Percentiles rank a stretch among this genome's conserved stretches.
phyloP scores from a whole-genome alignment of 2,113 vertebrate genomes.

The Scalopus aquaticus region DNA sequence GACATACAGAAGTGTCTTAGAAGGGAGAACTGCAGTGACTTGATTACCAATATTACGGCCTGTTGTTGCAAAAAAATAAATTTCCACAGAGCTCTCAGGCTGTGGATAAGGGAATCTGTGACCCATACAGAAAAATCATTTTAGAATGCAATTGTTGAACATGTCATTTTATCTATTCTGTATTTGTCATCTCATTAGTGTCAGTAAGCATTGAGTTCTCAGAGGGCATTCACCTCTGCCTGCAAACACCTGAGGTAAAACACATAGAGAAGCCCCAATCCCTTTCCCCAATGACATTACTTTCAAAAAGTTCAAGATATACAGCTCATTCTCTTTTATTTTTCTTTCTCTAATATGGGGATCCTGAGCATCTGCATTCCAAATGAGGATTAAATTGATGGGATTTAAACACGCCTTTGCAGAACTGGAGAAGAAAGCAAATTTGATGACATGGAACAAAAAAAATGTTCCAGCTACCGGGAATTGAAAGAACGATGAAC shows the following conservation, averaged over 20 bases:
- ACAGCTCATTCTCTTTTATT: neutral
- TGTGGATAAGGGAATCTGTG: constrained; percentile 11
- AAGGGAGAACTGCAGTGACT: neutral
- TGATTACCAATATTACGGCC: neutral
- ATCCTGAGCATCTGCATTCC: neutral
- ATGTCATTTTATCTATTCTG: neutral
- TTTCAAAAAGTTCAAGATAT: neutral
- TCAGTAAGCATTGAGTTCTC: neutral
- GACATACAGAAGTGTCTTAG: neutral
- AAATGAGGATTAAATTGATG: constrained; percentile 24
- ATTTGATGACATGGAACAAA: neutral
- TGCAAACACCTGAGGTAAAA: neutral
- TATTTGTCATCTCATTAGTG: neutral
- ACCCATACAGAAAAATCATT: neutral
- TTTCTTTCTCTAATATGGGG: constrained; percentile 1
- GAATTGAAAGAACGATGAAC: neutral
- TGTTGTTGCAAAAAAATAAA: constrained; percentile 36
- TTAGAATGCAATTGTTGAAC: constrained; percentile 19
- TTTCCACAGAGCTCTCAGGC: neutral
- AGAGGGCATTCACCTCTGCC: neutral
- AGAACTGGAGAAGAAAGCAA: constrained; percentile 31
- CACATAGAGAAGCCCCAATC: neutral
- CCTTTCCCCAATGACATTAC: neutral
- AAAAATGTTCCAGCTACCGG: neutral
- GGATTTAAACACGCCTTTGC: constrained; percentile 45